A percentile compares a stretch with the other conserved stretches of the same genome.
Evolutionary conservation across 53 echinoderm and acorn worm species (phyloP).

Genomic region (Stichopus horrens): DNA sequence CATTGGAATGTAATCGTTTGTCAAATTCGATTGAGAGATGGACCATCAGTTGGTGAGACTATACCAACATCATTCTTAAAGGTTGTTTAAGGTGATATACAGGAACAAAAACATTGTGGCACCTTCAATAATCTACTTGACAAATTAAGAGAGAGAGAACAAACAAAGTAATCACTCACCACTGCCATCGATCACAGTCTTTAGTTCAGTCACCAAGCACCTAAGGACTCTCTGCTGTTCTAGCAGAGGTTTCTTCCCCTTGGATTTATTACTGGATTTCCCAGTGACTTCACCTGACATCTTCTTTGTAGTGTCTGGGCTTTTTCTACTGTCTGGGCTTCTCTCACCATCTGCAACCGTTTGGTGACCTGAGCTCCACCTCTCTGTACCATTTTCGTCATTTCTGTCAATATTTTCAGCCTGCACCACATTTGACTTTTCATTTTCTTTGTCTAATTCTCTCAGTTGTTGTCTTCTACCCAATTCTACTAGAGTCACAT

Average conservation of each 20-base stretch:
- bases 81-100: too few relatives aligned
- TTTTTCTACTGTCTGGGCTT: not conserved
- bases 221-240: constrained; percentile 75
- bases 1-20: too few relatives aligned
- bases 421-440: not conserved
- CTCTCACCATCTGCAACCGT: not conserved
- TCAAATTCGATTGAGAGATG: too few relatives aligned
- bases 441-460: not conserved
- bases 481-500: not conserved
- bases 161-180: not conserved
- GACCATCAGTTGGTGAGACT: too few relatives aligned
- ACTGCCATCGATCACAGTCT: constrained; percentile 6
- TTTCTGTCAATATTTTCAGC: not conserved
- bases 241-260: constrained; percentile 54
- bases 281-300: not conserved
- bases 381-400: not conserved
- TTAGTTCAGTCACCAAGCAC: constrained; percentile 38
- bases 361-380: not conserved
- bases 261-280: not conserved
- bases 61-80: too few relatives aligned
- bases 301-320: not conserved
- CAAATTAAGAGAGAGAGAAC: too few relatives aligned
- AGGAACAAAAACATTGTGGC: too few relatives aligned
- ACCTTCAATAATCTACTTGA: too few relatives aligned
- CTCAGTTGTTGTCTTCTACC: not conserved